A percentile compares a stretch with the other conserved stretches of the same genome.
Evolutionary conservation across 2,113 vertebrate genomes (phyloP).

Genomic region (Myotis davidii): DNA sequence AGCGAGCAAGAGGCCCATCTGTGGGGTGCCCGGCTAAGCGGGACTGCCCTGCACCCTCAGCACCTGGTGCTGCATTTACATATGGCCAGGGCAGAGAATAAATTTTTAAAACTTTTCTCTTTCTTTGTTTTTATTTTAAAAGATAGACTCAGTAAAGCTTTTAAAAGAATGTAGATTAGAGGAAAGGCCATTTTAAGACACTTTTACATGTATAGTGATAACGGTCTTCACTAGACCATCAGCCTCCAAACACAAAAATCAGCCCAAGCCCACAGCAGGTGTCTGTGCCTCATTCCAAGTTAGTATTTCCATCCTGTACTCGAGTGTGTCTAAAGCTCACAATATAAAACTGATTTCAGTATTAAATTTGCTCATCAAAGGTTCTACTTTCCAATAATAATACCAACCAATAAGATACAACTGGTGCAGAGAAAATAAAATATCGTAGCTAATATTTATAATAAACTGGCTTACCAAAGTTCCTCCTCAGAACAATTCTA

Average conservation of each 20-base stretch:
- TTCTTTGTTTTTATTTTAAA: conserved; percentile 22
- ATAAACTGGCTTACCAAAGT: conserved; percentile 69
- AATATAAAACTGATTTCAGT: conserved; percentile 69
- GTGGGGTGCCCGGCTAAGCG: background rate
- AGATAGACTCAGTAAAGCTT: conserved; percentile 34
- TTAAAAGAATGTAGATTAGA: conserved; percentile 40
- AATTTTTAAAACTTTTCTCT: background rate
- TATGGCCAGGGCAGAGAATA: background rate
- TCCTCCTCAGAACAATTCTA: conserved; percentile 77
- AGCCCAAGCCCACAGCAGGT: conserved; percentile 21
- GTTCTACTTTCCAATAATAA: conserved; percentile 71
- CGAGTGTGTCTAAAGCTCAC: conserved; percentile 57
- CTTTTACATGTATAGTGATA: conserved; percentile 43
- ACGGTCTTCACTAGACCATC: background rate
- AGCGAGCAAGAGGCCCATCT: background rate
- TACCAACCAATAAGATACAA: conserved; percentile 61
- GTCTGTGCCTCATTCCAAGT: conserved; percentile 43
- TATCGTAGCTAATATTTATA: conserved; percentile 62
- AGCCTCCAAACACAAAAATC: conserved; percentile 26
- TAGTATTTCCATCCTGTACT: conserved; percentile 55
- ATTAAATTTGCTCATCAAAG: conserved; percentile 70
- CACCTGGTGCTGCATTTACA: background rate
- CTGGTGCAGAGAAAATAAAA: conserved; percentile 75
- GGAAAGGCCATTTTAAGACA: conserved; percentile 47
- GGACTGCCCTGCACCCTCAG: background rate